phyloP scores from a whole-genome alignment of 2,797 vertebrate genomes.

The Hippocampus kuda region DNA sequence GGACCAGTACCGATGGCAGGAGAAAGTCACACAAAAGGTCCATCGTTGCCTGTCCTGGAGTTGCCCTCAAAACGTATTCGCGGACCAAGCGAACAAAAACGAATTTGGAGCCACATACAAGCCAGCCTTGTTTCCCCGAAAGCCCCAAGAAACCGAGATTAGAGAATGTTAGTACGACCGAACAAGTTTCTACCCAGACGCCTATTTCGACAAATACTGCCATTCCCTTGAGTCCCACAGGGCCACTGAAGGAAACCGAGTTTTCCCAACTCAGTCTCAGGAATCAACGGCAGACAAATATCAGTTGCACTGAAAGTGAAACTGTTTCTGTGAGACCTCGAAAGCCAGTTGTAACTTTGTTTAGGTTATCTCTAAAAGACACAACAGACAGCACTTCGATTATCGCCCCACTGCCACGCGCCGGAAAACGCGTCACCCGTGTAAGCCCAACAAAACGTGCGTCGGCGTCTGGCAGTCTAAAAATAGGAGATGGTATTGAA shows the following conservation, averaged over 20 bases:
- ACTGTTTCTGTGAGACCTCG: too few species aligned
- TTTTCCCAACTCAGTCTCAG: too few species aligned
- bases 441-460: not conserved
- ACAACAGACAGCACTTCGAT: not conserved
- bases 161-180: not conserved
- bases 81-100: conserved; percentile 11
- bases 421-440: too few species aligned
- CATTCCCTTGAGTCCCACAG: not conserved
- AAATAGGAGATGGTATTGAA: conserved; percentile 2
- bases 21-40: conserved; percentile 11
- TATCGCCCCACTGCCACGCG: not conserved
- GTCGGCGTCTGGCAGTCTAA: not conserved
- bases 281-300: not conserved
- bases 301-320: not conserved
- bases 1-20: conserved; percentile 1
- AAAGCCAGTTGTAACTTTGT: not conserved
- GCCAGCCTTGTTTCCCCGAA: not conserved
- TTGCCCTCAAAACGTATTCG: conserved; percentile 26
- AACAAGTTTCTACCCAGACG: not conserved
- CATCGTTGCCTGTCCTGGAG: conserved; percentile 29
- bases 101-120: not conserved
- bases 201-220: not conserved
- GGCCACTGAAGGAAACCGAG: not conserved
- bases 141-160: conserved; percentile 13
- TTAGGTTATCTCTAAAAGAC: not conserved